Evolutionary conservation across 2,888 invertebrate species (phyloP), one percentile per base, ranked within the genome.

Genomic region (Lobophora halterata): DNA sequence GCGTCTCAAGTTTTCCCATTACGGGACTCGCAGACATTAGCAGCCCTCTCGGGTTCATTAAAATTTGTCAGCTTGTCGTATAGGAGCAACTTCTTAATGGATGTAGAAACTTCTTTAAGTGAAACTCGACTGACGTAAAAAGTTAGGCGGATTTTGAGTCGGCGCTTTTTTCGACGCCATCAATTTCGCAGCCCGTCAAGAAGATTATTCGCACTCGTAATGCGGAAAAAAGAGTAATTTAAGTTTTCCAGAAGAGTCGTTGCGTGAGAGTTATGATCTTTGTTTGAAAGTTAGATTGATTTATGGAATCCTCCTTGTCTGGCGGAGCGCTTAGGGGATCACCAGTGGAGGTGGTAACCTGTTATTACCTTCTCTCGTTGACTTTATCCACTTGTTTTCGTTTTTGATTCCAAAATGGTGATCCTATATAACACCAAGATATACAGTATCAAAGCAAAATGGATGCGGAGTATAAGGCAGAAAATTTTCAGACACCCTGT

Each of bases 141-240:
- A 87, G 65, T 85, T 80, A 55, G 65, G 55, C 64, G 75, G 72
- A 79, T 82, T 83, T 80, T 67, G 74, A 71, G 69, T 64, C 59
- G 67, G 65, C 71, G 55, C 61, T 76, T 81, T 85, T 85, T 80
- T 75, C 71, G 65, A 64, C 77, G 68, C 80, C 86, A 86, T 87
- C 86, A 86, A 87, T 87, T 87, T 81, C 80, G 71, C 80, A 77
- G 75, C 67, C 78, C 83, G 87, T 87, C 87, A 85, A 70, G 87
- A 83, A 86, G 87, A 86, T 86, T 86, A 83, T 87, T 87, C 83
- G 78, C 87, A 83, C 86, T 85, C 78, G 74, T 75, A 75, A 81
- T 74, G 77, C 83, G 82, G 80, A 83, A 85, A 85, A 79, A 85
- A 83, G 80, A 76, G 85, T 83, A 82, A 86, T 87, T 87, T 86